A percentile compares a stretch with the other conserved stretches of the same genome.
phyloP scores from a whole-genome alignment of 2,888 invertebrate genomes.

The Netelia virgata region DNA sequence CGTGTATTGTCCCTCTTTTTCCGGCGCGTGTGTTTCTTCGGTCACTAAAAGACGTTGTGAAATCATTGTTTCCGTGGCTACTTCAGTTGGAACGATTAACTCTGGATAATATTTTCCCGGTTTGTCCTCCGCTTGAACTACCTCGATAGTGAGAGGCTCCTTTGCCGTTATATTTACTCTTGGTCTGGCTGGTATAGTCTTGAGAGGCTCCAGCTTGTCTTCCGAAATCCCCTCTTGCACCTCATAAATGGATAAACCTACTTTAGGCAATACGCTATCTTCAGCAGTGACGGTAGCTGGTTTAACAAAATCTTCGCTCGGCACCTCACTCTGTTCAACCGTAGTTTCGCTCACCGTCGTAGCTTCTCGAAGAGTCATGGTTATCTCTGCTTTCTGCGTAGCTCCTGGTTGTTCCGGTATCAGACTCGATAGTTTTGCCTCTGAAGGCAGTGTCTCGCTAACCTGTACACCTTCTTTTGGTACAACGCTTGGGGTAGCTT shows the following conservation, averaged over 20 bases:
- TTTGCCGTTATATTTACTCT: slow-evolving; percentile 88
- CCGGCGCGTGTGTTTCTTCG: slow-evolving; percentile 89
- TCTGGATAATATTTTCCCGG: slow-evolving; percentile 93
- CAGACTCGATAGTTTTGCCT: slow-evolving; percentile 72
- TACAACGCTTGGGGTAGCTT: slow-evolving; percentile 84
- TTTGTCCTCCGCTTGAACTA: slow-evolving; percentile 90
- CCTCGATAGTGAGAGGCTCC: slow-evolving; percentile 89
- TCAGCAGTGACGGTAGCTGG: slow-evolving; percentile 87
- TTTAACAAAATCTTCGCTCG: slow-evolving; percentile 85
- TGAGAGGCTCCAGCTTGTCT: slow-evolving; percentile 85
- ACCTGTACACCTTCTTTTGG: slow-evolving; percentile 85
- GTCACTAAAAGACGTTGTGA: slow-evolving; percentile 89
- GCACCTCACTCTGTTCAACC: slow-evolving; percentile 88
- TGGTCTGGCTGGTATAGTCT: slow-evolving; percentile 86
- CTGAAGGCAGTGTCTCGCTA: slow-evolving; percentile 83
- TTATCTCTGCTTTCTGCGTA: slow-evolving; percentile 86
- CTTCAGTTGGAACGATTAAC: slow-evolving; percentile 92
- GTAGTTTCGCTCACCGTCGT: slow-evolving; percentile 88
- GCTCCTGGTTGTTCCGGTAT: slow-evolving; percentile 35
- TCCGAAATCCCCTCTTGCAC: slow-evolving; percentile 88
- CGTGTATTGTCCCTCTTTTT: slow-evolving; percentile 89
- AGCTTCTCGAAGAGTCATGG: slow-evolving; percentile 88
- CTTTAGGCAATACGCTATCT: slow-evolving; percentile 87
- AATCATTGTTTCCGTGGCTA: slow-evolving; percentile 88
- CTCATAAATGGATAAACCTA: slow-evolving; percentile 89